phyloP scores from a whole-genome alignment of 2,113 vertebrate species.

The Egretta garzetta region DNA sequence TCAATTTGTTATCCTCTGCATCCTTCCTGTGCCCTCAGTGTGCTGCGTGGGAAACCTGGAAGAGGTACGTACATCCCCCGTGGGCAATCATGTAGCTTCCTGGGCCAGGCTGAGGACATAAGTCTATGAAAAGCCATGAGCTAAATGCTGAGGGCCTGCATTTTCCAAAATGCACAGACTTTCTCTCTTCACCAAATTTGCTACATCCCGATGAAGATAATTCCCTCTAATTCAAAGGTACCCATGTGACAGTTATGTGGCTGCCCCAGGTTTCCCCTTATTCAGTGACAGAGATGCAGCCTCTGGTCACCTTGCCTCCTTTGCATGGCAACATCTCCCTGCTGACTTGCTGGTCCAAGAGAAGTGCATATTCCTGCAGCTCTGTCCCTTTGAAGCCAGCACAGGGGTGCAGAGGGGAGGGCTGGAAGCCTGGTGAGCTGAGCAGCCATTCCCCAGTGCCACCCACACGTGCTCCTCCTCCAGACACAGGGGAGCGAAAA shows the following conservation, averaged over 20 bases:
- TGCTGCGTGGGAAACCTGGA: neutral
- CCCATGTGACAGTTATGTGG: accelerated
- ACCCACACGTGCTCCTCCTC: accelerated
- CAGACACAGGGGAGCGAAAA: neutral
- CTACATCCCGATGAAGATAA: neutral
- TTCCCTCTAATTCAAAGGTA: neutral
- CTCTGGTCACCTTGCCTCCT: neutral
- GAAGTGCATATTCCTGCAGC: neutral
- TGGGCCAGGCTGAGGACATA: neutral
- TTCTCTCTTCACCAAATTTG: neutral
- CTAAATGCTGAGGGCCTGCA: neutral
- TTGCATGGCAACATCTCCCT: accelerated
- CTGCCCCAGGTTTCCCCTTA: neutral
- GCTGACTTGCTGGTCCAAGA: neutral
- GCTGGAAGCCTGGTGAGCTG: neutral
- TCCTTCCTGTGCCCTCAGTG: neutral
- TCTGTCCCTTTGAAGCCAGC: neutral
- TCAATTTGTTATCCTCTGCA: neutral
- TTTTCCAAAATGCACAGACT: neutral
- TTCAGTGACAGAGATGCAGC: neutral
- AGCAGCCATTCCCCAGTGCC: neutral
- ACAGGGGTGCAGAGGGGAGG: neutral
- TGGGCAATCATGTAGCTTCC: neutral
- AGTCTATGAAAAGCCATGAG: neutral
- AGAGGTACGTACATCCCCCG: neutral